phyloP scores from a whole-genome alignment of 2,888 invertebrate genomes.

The Chrysodeixis includens region DNA sequence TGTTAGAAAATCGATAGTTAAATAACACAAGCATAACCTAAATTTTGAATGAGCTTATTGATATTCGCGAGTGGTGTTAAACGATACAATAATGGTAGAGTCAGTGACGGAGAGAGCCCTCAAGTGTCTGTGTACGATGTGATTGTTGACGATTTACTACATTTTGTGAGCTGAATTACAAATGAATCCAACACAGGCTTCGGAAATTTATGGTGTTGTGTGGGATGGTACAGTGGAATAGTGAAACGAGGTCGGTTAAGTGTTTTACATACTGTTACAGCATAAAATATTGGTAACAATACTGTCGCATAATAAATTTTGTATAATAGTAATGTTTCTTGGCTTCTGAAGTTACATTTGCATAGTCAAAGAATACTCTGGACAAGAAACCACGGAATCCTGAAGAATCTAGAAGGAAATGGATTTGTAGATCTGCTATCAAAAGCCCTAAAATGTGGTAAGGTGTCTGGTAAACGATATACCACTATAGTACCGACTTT shows the following conservation, averaged over 20 bases:
- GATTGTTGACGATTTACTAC: background rate
- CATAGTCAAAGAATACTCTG: too few species aligned
- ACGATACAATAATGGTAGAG: conserved; percentile 4
- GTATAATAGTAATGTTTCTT: too few species aligned
- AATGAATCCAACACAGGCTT: conserved; percentile 30
- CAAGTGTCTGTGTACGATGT: background rate
- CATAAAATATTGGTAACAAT: background rate
- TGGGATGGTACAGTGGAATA: conserved; percentile 22
- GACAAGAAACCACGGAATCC: too few species aligned
- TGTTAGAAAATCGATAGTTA: conserved; percentile 81
- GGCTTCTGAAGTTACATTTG: too few species aligned
- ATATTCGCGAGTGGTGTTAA: background rate
- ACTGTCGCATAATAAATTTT: background rate
- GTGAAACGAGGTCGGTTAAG: background rate
- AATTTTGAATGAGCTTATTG: conserved; percentile 38
- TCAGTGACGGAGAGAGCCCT: background rate
- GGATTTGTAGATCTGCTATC: too few species aligned
- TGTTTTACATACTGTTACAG: background rate
- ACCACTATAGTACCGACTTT: background rate
- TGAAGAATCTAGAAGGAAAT: background rate
- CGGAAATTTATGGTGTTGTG: conserved; percentile 11
- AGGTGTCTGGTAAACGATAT: too few species aligned
- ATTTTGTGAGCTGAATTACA: conserved; percentile 34
- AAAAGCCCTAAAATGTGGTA: background rate
- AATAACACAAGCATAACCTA: conserved; percentile 85